Percentiles rank a stretch among this genome's conserved stretches.
Conservation (phyloP, 1,140 invertebrate species). For the Tetramorium alpestre region DNA sequence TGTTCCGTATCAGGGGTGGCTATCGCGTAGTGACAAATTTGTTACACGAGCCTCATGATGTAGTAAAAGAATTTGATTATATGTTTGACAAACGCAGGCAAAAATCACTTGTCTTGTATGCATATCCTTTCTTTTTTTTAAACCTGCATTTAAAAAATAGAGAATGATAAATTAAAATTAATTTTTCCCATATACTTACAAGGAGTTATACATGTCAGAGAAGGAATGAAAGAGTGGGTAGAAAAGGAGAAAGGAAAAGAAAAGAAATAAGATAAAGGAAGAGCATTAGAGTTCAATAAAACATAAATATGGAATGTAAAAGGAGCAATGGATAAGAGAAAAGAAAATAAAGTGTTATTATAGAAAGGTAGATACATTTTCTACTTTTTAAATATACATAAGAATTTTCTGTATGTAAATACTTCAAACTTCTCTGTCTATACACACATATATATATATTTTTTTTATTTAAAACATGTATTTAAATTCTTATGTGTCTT, state of each 20-base stretch:
- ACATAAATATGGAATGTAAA: background rate
- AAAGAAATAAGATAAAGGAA: background rate
- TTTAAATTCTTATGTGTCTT: background rate
- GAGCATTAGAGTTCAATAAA: background rate
- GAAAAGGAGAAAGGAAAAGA: background rate
- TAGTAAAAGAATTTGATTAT: constrained; percentile 7
- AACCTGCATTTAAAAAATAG: background rate
- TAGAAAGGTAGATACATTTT: background rate
- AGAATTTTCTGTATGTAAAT: background rate
- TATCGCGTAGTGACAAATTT: background rate
- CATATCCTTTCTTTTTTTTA: background rate
- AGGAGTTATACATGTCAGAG: background rate
- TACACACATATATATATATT: background rate
- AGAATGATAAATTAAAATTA: background rate
- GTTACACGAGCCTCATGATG: background rate
- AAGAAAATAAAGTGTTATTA: background rate
- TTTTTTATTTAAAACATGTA: background rate
- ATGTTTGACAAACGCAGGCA: background rate
- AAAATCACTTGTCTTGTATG: background rate
- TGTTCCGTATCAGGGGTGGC: background rate
- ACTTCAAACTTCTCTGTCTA: background rate
- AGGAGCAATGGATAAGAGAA: background rate
- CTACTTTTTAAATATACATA: background rate
- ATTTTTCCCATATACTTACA: background rate
- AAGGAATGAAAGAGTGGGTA: too few relatives aligned